A percentile compares a stretch with the other conserved stretches of the same genome.
Conservation (phyloP, 2,888 invertebrate species). For the Patella caerulea region DNA sequence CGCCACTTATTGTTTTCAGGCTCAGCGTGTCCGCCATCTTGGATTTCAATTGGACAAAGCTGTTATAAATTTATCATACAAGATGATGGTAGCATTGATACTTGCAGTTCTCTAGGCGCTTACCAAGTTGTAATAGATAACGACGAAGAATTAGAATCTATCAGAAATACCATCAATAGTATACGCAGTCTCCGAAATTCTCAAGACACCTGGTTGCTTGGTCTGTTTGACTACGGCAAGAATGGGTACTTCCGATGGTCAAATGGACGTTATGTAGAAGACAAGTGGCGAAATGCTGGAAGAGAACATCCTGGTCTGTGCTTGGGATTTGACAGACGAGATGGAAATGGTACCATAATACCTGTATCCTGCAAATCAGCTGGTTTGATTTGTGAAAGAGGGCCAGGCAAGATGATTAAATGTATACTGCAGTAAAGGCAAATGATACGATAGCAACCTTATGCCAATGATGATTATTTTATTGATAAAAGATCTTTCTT, state of each 20-base stretch:
- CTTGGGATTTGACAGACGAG: neutral
- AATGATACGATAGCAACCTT: too few species aligned
- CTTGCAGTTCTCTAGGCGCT: neutral
- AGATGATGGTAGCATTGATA: neutral
- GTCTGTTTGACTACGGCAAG: neutral
- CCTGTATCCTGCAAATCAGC: neutral
- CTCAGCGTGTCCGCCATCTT: neutral
- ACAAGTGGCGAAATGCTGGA: neutral
- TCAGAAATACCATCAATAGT: neutral
- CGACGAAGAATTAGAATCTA: neutral
- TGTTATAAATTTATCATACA: neutral
- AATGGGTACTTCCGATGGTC: neutral
- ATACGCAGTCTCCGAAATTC: neutral
- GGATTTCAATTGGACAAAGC: neutral
- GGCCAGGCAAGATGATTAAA: neutral
- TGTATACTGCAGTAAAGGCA: too few species aligned
- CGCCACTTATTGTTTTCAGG: neutral
- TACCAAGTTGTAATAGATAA: neutral
- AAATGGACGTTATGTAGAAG: neutral
- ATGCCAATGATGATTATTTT: too few species aligned
- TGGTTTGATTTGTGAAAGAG: constrained; percentile 6
- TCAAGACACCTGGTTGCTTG: neutral
- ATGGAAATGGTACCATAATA: neutral
- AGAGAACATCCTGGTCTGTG: neutral
- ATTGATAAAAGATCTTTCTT: too few species aligned